phyloP scores from a whole-genome alignment of 2,888 invertebrate genomes.

The Polydrusus pterygomalis region DNA sequence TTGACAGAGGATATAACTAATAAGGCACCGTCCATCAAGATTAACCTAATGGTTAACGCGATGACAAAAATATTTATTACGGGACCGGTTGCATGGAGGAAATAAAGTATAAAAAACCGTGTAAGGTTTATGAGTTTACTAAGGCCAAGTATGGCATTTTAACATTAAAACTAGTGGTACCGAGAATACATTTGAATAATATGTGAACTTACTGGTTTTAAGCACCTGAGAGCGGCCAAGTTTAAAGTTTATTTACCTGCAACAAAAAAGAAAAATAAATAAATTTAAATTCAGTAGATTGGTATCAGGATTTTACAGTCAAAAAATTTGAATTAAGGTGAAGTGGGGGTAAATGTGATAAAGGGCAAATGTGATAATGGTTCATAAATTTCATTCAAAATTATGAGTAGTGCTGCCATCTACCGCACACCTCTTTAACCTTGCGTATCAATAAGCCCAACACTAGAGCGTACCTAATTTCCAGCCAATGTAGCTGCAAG shows the following conservation, averaged over 20 bases:
- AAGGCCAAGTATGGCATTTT: constrained; percentile 35
- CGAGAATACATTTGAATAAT: constrained; percentile 44
- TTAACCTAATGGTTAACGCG: constrained; percentile 17
- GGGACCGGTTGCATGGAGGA: constrained; percentile 25
- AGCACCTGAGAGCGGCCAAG: constrained; percentile 35
- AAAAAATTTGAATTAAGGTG: too few relatives aligned
- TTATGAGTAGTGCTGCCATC: too few relatives aligned
- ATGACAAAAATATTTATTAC: constrained; percentile 40
- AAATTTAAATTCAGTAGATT: neutral
- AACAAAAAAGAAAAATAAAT: constrained; percentile 24
- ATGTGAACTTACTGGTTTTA: constrained; percentile 40
- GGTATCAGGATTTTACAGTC: neutral
- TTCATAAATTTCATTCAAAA: too few relatives aligned
- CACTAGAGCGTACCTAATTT: too few relatives aligned
- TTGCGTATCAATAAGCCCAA: too few relatives aligned
- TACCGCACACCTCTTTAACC: too few relatives aligned
- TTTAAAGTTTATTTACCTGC: constrained; percentile 45
- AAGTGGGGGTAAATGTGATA: too few relatives aligned
- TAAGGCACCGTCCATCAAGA: constrained; percentile 35
- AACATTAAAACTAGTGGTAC: constrained; percentile 42
- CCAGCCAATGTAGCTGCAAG: too few relatives aligned
- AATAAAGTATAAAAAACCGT: constrained; percentile 39
- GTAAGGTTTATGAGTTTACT: constrained; percentile 42
- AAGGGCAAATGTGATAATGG: too few relatives aligned
- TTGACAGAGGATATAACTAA: neutral